A percentile compares a stretch with the other conserved stretches of the same genome.
phyloP scores from a whole-genome alignment of 2,797 vertebrate species.

The Hippopotamyrus pictus region DNA sequence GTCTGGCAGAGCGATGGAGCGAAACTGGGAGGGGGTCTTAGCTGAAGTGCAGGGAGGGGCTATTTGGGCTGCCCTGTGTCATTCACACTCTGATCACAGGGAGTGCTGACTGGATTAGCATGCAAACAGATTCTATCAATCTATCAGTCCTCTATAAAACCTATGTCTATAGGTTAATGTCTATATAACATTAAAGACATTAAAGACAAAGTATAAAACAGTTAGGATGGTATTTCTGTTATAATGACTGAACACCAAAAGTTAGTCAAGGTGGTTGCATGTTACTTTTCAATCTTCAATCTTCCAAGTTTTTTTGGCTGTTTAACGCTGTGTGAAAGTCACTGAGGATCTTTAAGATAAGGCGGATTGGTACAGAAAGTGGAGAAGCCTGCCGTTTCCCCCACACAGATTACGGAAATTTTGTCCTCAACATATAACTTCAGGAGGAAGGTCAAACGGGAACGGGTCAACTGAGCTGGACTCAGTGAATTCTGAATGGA shows the following conservation, averaged over 20 bases:
- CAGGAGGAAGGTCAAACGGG: background rate
- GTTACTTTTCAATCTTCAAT: background rate
- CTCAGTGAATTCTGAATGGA: background rate
- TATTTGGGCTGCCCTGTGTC: background rate
- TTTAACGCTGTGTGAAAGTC: background rate
- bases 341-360: background rate
- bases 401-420: background rate
- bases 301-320: background rate
- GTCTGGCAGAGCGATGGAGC: background rate
- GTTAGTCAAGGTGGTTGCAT: background rate
- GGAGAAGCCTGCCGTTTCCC: background rate
- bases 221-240: background rate
- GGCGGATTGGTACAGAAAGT: background rate
- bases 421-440: background rate
- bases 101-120: background rate
- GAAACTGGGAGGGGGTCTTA: background rate
- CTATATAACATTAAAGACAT: background rate
- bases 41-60: background rate
- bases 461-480: background rate
- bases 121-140: background rate
- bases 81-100: background rate
- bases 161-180: background rate
- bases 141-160: background rate
- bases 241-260: background rate
- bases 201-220: background rate